A percentile compares a stretch with the other conserved stretches of the same genome.
Evolutionary conservation across 2,113 vertebrate species (phyloP).

Genomic region (Benitochromis conjunctus): DNA sequence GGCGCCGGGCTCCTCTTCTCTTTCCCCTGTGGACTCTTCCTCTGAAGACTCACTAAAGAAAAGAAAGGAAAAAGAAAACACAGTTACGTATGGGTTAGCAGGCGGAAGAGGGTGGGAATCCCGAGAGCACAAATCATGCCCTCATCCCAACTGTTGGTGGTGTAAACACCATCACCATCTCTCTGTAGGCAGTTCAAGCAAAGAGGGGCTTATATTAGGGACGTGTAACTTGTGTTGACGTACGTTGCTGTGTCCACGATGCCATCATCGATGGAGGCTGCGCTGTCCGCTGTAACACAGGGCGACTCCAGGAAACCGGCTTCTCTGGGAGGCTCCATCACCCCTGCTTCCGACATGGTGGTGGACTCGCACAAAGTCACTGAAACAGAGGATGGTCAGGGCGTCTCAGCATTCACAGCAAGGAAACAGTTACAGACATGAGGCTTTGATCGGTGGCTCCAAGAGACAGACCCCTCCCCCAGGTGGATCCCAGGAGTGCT

Average conservation of each 20-base stretch:
- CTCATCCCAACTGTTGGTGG: neutral
- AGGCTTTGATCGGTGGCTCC: neutral
- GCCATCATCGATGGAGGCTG: slow-evolving; percentile 44
- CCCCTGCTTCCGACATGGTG: slow-evolving; percentile 42
- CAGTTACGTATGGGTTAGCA: neutral
- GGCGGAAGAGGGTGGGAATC: neutral
- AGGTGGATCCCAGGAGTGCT: neutral
- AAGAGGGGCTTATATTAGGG: neutral
- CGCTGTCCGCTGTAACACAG: neutral
- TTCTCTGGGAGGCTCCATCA: slow-evolving; percentile 45
- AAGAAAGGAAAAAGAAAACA: neutral
- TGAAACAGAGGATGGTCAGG: slow-evolving; percentile 10
- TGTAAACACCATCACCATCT: fast-evolving
- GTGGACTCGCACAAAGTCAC: slow-evolving; percentile 74
- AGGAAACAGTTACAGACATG: neutral
- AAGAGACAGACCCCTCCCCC: neutral
- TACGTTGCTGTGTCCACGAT: slow-evolving; percentile 64
- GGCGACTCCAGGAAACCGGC: slow-evolving; percentile 25
- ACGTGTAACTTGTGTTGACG: slow-evolving; percentile 2
- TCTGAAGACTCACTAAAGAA: slow-evolving; percentile 70
- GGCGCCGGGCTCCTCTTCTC: slow-evolving; percentile 45
- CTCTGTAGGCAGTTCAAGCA: neutral
- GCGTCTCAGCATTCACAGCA: neutral
- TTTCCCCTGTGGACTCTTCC: slow-evolving; percentile 65
- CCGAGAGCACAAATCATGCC: neutral